phyloP scores from a whole-genome alignment of 2,113 vertebrate species.

The Sula dactylatra region DNA sequence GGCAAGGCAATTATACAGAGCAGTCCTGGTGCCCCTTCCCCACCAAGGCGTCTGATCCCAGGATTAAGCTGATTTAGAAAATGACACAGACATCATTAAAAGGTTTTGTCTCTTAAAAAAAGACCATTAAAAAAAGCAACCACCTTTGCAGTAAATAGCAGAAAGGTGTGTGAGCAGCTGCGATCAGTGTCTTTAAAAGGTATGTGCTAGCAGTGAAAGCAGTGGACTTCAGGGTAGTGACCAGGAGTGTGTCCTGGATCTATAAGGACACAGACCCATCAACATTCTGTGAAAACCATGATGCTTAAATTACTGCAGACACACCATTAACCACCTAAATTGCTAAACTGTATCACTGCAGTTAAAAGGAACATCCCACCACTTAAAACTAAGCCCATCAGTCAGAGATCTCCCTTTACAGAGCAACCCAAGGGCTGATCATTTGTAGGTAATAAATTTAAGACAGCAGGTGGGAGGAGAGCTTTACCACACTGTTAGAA shows the following conservation, averaged over 20 bases:
- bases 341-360: background rate
- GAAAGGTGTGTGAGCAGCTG: background rate
- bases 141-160: background rate
- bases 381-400: background rate
- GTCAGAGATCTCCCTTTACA: background rate
- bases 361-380: background rate
- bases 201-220: background rate
- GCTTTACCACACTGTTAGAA: background rate
- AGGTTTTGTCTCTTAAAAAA: background rate
- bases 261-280: background rate
- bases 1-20: background rate
- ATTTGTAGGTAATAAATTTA: background rate
- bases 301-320: background rate
- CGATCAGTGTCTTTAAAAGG: background rate
- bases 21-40: background rate
- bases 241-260: background rate
- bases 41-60: background rate
- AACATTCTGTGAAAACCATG: background rate
- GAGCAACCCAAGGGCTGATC: background rate
- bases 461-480: background rate
- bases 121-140: background rate
- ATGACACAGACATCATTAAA: background rate
- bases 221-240: rapidly evolving
- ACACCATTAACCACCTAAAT: background rate
- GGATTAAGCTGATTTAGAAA: background rate